These are phyloP conservation scores for Pocillopora meandrina DNA, from an alignment of 92 coral and sea anemone genomes.

Conservation along the genomic window DNA sequence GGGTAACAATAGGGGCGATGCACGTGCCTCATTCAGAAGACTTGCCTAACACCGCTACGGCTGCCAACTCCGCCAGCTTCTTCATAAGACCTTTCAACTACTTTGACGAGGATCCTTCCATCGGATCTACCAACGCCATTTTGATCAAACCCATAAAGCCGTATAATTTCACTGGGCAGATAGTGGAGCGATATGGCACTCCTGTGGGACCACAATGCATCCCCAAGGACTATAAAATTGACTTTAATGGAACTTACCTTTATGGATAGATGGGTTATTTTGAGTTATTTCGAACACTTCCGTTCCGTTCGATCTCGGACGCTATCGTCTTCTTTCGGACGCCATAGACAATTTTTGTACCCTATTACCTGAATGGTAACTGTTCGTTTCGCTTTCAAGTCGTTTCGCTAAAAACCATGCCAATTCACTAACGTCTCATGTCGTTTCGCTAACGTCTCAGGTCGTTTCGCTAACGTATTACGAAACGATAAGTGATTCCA, in stretches of 20 bases:
- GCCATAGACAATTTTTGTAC: no score
- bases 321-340: no score
- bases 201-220: slow-evolving; percentile 75
- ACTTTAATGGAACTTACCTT: slow-evolving; percentile 48
- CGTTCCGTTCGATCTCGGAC: not conserved
- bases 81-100: slow-evolving; percentile 76
- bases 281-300: not conserved
- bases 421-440: no score
- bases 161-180: slow-evolving; percentile 35
- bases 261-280: slow-evolving; percentile 35
- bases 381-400: no score
- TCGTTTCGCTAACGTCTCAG: no score
- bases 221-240: slow-evolving; percentile 53
- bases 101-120: slow-evolving; percentile 83
- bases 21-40: slow-evolving; percentile 87
- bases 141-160: slow-evolving; percentile 63
- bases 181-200: slow-evolving; percentile 75
- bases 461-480: no score
- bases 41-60: slow-evolving; percentile 72
- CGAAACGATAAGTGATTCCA: no score
- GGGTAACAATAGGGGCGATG: slow-evolving; percentile 76
- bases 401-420: no score
- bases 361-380: no score
- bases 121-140: slow-evolving; percentile 80
- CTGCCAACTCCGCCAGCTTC: slow-evolving; percentile 69